Base-by-base conservation (phyloP, 2,888 invertebrate species). In the Iselma pallidipennis region DNA sequence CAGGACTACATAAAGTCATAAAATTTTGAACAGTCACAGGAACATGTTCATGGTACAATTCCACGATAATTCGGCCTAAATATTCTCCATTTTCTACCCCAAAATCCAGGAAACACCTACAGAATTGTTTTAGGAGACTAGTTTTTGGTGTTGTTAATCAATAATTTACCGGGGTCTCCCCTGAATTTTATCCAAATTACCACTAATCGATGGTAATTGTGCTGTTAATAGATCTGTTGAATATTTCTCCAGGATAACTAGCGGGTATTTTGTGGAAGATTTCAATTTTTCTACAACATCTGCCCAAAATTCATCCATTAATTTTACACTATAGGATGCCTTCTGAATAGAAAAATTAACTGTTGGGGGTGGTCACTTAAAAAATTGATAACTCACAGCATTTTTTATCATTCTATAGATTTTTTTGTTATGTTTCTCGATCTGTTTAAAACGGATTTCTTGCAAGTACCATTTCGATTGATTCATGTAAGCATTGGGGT, bases 1-100 rank as follows among this genome's bases (percentile, higher is more conserved):
- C 58, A 33, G 65, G 64, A 1, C 68, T 57, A 2, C 81, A 80
- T 9, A 81, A 65, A 42, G 71, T 70, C n/a, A 82, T 31, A 67
- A 83, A 83, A 70, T 82, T 82, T 64, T 78, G 75, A 0, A 79
- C 80, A 2, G 82, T 81, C 5, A 76, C 74, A 1, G 82, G 82
- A 7, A 78, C 80, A 56, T 74, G 72, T 69, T 82, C 82, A 37
- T 70, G 66, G 61, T 82, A 82, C 5, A 83, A 68, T 70, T 82
- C 80, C 26, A 82, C 73, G 10, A 80, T 66, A 25, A 83, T 70
- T 59, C 76, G 71, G 0, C 82, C 82, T 25, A 82, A 64, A 54
- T 65, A 66, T 50, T 74, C 72, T 10, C 79, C 79, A 54, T 76
- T 69, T 62, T 74, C 71, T 25, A 80, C 74, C 67, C 73, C 67